These are phyloP conservation scores for Agrochola lota DNA, from an alignment of 2,888 invertebrate species.

Conservation along the genomic window DNA sequence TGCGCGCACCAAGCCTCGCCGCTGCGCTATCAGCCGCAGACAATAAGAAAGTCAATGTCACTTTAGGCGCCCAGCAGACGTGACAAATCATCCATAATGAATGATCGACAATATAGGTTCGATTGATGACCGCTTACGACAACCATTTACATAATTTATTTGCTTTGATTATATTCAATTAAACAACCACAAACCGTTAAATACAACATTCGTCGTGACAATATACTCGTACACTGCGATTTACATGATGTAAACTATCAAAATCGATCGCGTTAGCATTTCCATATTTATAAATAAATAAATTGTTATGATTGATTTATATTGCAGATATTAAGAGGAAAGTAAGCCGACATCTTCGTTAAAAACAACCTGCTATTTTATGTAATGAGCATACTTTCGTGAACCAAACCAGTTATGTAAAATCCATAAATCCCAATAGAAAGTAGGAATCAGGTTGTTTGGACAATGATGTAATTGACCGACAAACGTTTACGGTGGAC, in stretches of 20 bases:
- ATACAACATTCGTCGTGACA: not conserved
- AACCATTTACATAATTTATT: conserved; percentile 36
- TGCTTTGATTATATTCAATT: conserved; percentile 48
- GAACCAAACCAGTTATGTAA: conserved; percentile 61
- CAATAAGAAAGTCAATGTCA: conserved; percentile 90
- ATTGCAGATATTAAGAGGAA: conserved; percentile 34
- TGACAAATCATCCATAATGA: conserved; percentile 78
- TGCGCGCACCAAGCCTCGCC: conserved; percentile 72
- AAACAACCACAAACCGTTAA: conserved; percentile 40
- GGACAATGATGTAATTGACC: conserved; percentile 61
- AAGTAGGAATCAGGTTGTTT: conserved; percentile 65
- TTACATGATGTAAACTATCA: conserved; percentile 23
- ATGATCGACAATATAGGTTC: conserved; percentile 51
- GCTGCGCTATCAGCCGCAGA: conserved; percentile 79
- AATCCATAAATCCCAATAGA: conserved; percentile 66
- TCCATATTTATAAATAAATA: conserved; percentile 38
- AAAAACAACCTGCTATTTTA: conserved; percentile 56
- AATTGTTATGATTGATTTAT: conserved; percentile 43
- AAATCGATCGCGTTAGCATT: conserved; percentile 15
- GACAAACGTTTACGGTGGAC: conserved; percentile 43
- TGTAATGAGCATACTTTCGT: conserved; percentile 61
- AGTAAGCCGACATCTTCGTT: conserved; percentile 45
- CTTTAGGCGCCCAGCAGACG: conserved; percentile 77
- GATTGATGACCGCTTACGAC: conserved; percentile 47
- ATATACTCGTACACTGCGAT: conserved; percentile 17